Base-by-base conservation (phyloP, 2,888 invertebrate species). In the Ametastegia equiseti region DNA sequence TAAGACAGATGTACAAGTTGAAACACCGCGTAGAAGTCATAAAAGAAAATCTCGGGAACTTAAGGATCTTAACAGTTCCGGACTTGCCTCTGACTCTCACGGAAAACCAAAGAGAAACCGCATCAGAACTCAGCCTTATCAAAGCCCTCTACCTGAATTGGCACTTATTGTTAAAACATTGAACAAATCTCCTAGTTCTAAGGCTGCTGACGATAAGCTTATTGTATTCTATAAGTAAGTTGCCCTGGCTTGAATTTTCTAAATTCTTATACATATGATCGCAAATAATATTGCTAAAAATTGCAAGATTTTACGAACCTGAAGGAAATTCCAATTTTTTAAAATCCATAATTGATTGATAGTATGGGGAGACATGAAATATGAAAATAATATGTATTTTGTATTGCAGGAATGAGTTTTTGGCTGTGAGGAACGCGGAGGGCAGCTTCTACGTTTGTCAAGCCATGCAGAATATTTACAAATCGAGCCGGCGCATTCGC, bases 381-480 rank as follows among this genome's bases (percentile, higher is more conserved):
- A 27, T 19, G 23, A 7, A 1, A 63, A 30, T 63, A n/a, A 63
- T n/a, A 36, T 36, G 15, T 15, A 36, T 7, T 33, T 54, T 36
- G 9, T 54, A 30, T 75, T 75, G 50, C 88, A 95, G 97, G 91
- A 97, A 97, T 90, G 97, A 97, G 92, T 98, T 97, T 92, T 92
- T 98, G 89, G 98, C 98, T 1, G 97, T 98, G 0, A 94, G 98
- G 86, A 98, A 98, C 91, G 96, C 96, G 0, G 97, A 97, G 90
- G 97, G 97, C 85, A 95, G 96, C 84, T 97, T 97, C 92, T 97
- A 96, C 91, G 94, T 98, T 82, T 98, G 98, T 91, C 97, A 98
- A 92, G 95, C 97, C 0, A 95, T 96, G 92, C 97, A 98, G 92
- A 98, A 98, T 92, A 96, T 98, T 82, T 97, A 97, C 92, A 96